Base-by-base conservation (phyloP, 1,140 invertebrate species). In the Hyles vespertilio region DNA sequence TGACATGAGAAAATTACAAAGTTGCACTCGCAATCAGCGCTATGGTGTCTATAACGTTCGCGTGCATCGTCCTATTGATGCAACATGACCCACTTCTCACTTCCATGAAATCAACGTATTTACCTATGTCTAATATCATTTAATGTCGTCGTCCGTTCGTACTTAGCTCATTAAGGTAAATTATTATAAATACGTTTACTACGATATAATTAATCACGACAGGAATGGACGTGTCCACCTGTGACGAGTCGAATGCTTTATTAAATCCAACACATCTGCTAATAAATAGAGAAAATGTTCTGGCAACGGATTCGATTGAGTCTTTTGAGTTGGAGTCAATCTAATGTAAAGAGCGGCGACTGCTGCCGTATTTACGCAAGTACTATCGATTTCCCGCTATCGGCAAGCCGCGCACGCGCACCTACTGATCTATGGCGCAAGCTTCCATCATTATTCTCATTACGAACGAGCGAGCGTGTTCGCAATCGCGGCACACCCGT, bases 291-390 rank as follows among this genome's bases (percentile, higher is more conserved):
- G 4, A 40, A 40, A 40, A 2, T 40, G 36, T 40, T 40, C 36
- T 40, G 51, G 12, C 32, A 9, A 46, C 9, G 34, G 51, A 10
- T 10, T 46, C 45, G 46, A 54, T 53, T 48, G 51, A 55, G 40
- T 48, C 51, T n/a, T 61, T 40, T 64, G 22, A 55, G 61, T 67
- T 48, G 40, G 53, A 22, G 11, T 64, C 53, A 63, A 62, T 59
- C 68, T 67, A 59, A 68, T 61, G 51, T 64, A 32, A 62, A 62
- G 51, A 60, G 59, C 58, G 59, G 61, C 61, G 59, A 48, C 51
- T 46, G 69, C 78, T 77, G 74, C 75, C 63, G 70, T 70, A 71
- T 78, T 87, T 86, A 82, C 81, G 84, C 83, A 87, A 87, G 82
- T 75, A 72, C 70, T 67, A 63, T 69, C 69, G 74, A 76, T 77